Conservation (phyloP, 2,797 vertebrate genomes). For the Sebastes itinus region DNA sequence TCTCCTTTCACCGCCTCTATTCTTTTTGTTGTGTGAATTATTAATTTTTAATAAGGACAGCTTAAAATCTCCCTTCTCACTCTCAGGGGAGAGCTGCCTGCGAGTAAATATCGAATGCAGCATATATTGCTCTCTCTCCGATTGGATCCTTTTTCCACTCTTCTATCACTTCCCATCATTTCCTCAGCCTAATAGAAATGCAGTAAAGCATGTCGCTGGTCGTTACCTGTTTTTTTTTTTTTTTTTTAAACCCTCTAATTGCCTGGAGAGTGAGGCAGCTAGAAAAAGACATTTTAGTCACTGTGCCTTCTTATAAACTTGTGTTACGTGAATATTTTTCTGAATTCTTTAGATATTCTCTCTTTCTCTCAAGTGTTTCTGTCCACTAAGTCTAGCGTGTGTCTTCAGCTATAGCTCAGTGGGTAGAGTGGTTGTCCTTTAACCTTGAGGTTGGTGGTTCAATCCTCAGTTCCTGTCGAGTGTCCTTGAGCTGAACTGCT, state of each 20-base stretch:
- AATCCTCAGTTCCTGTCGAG: too few relatives aligned
- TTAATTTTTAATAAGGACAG: conserved; percentile 74
- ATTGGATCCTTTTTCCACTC: not conserved
- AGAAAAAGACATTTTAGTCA: not conserved
- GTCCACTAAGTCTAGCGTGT: not conserved
- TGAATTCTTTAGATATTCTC: not conserved
- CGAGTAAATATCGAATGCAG: conserved; percentile 28
- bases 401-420: not conserved
- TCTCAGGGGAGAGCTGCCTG: conserved; percentile 26
- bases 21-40: conserved; percentile 69
- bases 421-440: too few relatives aligned
- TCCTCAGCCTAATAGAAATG: conserved; percentile 17
- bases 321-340: not conserved
- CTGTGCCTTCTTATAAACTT: not conserved
- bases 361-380: not conserved
- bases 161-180: conserved; percentile 1
- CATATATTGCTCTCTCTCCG: not conserved
- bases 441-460: too few relatives aligned
- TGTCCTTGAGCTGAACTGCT: too few relatives aligned
- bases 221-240: not conserved
- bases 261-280: not conserved
- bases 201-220: not conserved
- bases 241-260: conserved; percentile 7
- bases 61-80: conserved; percentile 45
- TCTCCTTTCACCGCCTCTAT: not conserved